Conservation (phyloP, 2,113 vertebrate genomes). For the Microcebus tavaratra region DNA sequence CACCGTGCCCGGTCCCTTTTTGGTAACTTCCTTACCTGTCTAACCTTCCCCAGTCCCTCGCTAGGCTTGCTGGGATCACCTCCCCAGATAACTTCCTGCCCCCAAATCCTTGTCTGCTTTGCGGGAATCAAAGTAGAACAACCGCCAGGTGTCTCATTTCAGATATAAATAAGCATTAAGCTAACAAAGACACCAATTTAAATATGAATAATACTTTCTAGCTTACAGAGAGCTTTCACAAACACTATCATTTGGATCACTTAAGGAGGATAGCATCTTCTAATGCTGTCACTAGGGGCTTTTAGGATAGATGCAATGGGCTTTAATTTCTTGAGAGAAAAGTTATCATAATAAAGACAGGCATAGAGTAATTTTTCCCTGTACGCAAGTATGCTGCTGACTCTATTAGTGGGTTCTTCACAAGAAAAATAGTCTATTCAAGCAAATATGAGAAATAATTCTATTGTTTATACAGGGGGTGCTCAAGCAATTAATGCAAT, state of each 20-base stretch:
- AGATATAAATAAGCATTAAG: constrained; percentile 41
- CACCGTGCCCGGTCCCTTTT: background rate
- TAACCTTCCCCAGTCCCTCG: background rate
- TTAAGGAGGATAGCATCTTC: constrained; percentile 10
- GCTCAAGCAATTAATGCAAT: constrained; percentile 39
- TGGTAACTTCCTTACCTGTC: background rate
- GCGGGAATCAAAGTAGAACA: background rate
- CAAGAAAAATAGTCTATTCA: constrained; percentile 40
- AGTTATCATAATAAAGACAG: constrained; percentile 58
- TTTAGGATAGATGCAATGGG: background rate
- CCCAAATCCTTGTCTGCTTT: background rate
- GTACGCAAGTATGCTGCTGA: background rate
- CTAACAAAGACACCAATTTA: background rate
- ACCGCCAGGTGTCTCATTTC: constrained; percentile 25
- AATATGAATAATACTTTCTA: background rate
- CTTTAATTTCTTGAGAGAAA: constrained; percentile 56
- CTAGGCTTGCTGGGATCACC: background rate
- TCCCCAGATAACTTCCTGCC: background rate
- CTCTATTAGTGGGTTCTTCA: constrained; percentile 40
- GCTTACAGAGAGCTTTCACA: constrained; percentile 42
- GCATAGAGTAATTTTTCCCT: constrained; percentile 15
- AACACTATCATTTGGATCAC: constrained; percentile 21
- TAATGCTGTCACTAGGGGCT: background rate
- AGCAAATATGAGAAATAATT: constrained; percentile 55
- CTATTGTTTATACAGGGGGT: constrained; percentile 1